Evolutionary conservation across 1,140 invertebrate species (phyloP), one percentile per base, ranked within the genome.

Genomic region (Kradibia gibbosae): DNA sequence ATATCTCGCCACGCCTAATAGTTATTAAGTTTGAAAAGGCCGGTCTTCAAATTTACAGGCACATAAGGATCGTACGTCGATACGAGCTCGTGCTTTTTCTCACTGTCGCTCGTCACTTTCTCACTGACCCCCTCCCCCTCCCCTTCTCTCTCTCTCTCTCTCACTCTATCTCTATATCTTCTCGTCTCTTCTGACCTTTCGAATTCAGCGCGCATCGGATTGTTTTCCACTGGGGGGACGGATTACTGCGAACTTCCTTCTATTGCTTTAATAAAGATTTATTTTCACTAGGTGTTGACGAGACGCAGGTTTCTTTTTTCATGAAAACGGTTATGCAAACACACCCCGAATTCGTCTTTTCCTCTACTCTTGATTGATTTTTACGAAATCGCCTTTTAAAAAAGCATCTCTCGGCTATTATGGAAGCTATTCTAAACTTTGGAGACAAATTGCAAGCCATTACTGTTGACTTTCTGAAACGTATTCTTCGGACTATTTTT

Each of bases 231-330:
- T 34, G 42, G 13, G 15, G 42, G 57, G 34, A 42, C 53, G 45
- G 42, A 25, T 28, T 67, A 22, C 62, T 67, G 34, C 39, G 36
- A 39, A 67, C 36, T 20, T n/a, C 57, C 42, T 67, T 45, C 74
- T 75, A 36, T 81, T 81, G 80, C 53, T 81, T 76, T 76, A 81
- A 81, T 81, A 34, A 36, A 76, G 80, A 81, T 81, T 81, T 81
- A 76, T 70, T 81, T 81, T 70, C 45, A 74, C 50, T 80, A 45
- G 78, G 71, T 80, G 78, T 50, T 48, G 67, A 50, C 50, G 71
- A 80, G 53, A 42, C 2, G 62, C 62, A 55, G 67, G 8, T 78
- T 78, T 78, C 71, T 8, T 13, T 3, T 78, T 4, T 20, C 1
- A 55, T 48, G 36, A 70, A 78, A 70, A 78, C 77, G 62, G 65